Evolutionary conservation across 1,140 invertebrate genomes (phyloP).

Genomic region (Drosophila insularis): DNA sequence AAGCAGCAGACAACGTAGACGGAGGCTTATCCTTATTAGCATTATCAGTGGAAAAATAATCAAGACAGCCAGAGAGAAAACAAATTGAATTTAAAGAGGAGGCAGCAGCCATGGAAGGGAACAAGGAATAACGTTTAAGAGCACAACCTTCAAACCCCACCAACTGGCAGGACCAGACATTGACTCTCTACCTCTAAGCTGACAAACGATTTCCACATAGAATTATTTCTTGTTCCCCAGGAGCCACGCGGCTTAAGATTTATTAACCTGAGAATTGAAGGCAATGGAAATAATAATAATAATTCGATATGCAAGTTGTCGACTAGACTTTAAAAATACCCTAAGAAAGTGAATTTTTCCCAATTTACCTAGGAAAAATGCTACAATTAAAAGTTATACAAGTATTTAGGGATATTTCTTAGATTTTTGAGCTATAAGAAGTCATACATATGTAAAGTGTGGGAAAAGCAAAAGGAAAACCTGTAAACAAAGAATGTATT

Average conservation of each 20-base stretch:
- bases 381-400: no score
- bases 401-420: no score
- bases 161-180: background rate
- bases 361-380: no score
- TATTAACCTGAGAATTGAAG: slow-evolving; percentile 70
- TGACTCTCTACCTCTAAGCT: slow-evolving; percentile 49
- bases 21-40: slow-evolving; percentile 76
- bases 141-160: slow-evolving; percentile 1
- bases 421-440: no score
- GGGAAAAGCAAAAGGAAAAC: no score
- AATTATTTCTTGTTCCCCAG: slow-evolving; percentile 44
- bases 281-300: slow-evolving; percentile 52
- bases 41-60: slow-evolving; percentile 78
- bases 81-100: slow-evolving; percentile 71
- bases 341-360: background rate
- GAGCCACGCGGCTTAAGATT: slow-evolving; percentile 71
- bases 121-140: slow-evolving; percentile 47
- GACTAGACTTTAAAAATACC: background rate
- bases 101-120: background rate
- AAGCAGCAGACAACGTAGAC: slow-evolving; percentile 22
- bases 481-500: no score
- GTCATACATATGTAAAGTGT: no score
- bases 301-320: background rate
- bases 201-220: slow-evolving; percentile 80
- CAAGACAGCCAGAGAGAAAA: slow-evolving; percentile 63